phyloP scores from a whole-genome alignment of 2,888 invertebrate species.

The Schizaphis graminum region DNA sequence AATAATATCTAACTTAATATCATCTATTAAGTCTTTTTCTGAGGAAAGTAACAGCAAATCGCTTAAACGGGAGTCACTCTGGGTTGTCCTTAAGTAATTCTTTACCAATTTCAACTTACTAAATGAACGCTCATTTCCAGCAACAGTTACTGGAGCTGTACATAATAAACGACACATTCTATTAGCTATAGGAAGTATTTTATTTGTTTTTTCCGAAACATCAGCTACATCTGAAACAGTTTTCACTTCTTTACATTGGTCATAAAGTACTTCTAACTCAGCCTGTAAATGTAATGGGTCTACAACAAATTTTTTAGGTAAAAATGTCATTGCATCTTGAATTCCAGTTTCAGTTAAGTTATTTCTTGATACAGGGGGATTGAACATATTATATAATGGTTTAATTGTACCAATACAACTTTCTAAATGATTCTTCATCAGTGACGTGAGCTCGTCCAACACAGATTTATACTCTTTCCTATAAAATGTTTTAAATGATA shows the following conservation, averaged over 20 bases:
- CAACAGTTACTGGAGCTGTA: constrained; percentile 20
- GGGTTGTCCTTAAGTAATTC: too few relatives aligned
- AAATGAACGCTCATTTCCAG: too few relatives aligned
- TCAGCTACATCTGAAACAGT: background rate
- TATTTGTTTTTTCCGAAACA: background rate
- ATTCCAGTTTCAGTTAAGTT: background rate
- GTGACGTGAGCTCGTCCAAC: constrained; percentile 10
- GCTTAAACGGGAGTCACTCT: too few relatives aligned
- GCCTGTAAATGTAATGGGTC: background rate
- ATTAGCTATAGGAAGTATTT: constrained; percentile 9
- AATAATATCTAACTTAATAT: too few relatives aligned
- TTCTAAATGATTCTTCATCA: constrained; percentile 29
- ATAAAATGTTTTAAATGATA: constrained; percentile 6
- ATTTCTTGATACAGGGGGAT: background rate
- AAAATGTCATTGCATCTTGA: constrained; percentile 4
- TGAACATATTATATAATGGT: background rate
- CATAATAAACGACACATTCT: background rate
- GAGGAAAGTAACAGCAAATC: too few relatives aligned
- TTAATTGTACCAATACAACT: background rate
- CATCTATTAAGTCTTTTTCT: too few relatives aligned
- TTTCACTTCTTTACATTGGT: constrained; percentile 16
- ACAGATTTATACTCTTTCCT: background rate
- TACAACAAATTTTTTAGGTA: background rate
- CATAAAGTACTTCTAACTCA: constrained; percentile 17
- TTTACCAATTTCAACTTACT: too few relatives aligned